A percentile compares a stretch with the other conserved stretches of the same genome.
Evolutionary conservation across 2,113 vertebrate species (phyloP).

Genomic region (Rattus rattus): DNA sequence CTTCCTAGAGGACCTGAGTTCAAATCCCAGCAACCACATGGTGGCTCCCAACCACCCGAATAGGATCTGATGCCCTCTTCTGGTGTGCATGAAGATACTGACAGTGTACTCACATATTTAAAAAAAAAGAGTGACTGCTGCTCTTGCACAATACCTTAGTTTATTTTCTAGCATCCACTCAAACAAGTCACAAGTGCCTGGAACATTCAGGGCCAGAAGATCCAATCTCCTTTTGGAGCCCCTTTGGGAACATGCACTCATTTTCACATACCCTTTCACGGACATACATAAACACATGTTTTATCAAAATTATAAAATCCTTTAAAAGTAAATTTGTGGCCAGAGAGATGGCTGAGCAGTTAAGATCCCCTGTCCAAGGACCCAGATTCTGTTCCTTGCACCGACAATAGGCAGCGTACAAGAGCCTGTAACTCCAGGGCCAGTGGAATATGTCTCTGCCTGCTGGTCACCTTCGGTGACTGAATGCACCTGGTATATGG

Average conservation of each 20-base stretch:
- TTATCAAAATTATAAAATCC: background rate
- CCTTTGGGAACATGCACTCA: background rate
- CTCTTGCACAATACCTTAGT: background rate
- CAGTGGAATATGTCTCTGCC: background rate
- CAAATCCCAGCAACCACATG: too few relatives aligned
- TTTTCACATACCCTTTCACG: background rate
- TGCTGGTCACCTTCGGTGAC: background rate
- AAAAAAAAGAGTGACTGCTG: background rate
- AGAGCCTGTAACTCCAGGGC: background rate
- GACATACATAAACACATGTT: background rate
- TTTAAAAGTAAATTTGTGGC: background rate
- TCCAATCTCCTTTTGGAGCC: background rate
- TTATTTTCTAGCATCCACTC: background rate
- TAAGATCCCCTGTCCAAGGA: background rate
- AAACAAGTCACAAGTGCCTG: background rate
- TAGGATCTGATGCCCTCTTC: too few relatives aligned
- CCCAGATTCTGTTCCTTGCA: background rate
- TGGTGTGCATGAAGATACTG: too few relatives aligned
- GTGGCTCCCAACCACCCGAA: too few relatives aligned
- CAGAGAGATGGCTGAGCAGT: background rate
- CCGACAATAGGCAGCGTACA: background rate
- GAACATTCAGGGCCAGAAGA: background rate
- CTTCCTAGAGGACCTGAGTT: too few relatives aligned
- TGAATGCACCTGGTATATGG: too few relatives aligned
- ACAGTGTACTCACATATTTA: too few relatives aligned